A percentile compares a stretch with the other conserved stretches of the same genome.
These are phyloP conservation scores for Galeruca laticollis DNA, from an alignment of 2,888 invertebrate genomes.

Conservation along the genomic window DNA sequence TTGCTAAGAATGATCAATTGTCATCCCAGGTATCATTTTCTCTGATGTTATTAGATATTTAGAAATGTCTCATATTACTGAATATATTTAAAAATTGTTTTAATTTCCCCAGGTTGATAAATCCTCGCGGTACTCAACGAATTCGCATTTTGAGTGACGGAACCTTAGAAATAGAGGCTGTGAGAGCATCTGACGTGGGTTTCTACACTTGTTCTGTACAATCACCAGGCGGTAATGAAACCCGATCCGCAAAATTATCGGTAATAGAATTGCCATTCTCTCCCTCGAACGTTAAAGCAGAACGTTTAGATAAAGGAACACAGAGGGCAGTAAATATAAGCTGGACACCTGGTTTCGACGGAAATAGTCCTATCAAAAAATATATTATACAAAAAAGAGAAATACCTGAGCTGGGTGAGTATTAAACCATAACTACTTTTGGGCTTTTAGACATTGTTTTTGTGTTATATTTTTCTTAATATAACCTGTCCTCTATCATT, in stretches of 20 bases:
- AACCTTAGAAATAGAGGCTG: conserved; percentile 88
- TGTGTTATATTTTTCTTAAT: conserved; percentile 54
- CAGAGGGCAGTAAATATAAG: conserved; percentile 88
- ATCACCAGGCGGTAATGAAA: conserved; percentile 94
- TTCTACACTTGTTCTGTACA: conserved; percentile 91
- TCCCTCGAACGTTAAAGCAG: conserved; percentile 88
- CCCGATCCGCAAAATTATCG: conserved; percentile 83
- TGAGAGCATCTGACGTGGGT: conserved; percentile 93
- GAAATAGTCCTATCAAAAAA: conserved; percentile 93
- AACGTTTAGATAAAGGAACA: conserved; percentile 72
- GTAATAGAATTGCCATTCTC: conserved; percentile 97
- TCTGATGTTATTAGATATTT: too few species aligned
- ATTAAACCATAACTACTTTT: conserved; percentile 13
- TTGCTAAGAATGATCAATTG: too few species aligned
- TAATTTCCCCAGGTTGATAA: conserved; percentile 67
- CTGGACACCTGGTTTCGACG: conserved; percentile 97
- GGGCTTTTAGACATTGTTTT: conserved; percentile 58
- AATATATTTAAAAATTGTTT: background rate
- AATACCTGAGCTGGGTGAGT: conserved; percentile 86
- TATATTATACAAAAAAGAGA: conserved; percentile 93
- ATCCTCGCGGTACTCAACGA: conserved; percentile 76
- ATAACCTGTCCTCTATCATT: conserved; percentile 30
- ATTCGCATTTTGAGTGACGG: conserved; percentile 84
- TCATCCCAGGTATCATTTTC: too few species aligned
- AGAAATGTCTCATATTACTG: too few species aligned